These are phyloP conservation scores for Conchocele bisecta DNA, from an alignment of 2,888 invertebrate species.

Conservation along the genomic window DNA sequence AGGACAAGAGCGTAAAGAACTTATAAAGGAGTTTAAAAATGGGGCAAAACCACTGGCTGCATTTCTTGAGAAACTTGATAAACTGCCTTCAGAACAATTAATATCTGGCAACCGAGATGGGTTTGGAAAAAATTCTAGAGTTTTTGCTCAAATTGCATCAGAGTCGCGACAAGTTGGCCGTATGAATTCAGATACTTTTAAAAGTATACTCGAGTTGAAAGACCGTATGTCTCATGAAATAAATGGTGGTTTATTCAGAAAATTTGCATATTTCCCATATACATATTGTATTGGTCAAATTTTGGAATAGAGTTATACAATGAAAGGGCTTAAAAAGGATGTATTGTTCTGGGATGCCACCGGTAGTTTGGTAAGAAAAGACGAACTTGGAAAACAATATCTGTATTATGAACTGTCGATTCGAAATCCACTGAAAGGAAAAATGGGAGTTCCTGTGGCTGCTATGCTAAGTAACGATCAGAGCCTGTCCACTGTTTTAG, in stretches of 20 bases:
- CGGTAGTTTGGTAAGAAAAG: constrained; percentile 21
- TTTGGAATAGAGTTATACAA: constrained; percentile 19
- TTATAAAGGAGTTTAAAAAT: neutral
- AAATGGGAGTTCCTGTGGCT: constrained; percentile 34
- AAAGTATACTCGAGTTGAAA: constrained; percentile 6
- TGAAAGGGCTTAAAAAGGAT: constrained; percentile 18
- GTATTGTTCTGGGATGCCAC: constrained; percentile 33
- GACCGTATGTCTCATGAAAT: constrained; percentile 6
- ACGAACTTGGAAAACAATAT: constrained; percentile 13
- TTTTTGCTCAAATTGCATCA: constrained; percentile 13
- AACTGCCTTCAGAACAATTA: neutral
- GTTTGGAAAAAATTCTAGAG: constrained; percentile 7
- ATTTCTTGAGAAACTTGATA: constrained; percentile 5
- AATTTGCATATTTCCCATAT: constrained; percentile 16
- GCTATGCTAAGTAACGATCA: constrained; percentile 25
- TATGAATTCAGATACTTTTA: neutral
- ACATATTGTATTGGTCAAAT: constrained; percentile 29
- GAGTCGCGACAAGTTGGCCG: constrained; percentile 19
- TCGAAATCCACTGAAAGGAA: constrained; percentile 25
- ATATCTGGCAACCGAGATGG: constrained; percentile 17
- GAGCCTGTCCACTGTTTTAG: constrained; percentile 17
- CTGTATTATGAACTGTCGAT: constrained; percentile 40
- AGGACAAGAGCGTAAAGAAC: neutral
- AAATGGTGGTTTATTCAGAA: constrained; percentile 27
- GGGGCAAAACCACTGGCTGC: constrained; percentile 4